Evolutionary conservation across 2,113 vertebrate species (phyloP).

Genomic region (Epinephelus fuscoguttatus): DNA sequence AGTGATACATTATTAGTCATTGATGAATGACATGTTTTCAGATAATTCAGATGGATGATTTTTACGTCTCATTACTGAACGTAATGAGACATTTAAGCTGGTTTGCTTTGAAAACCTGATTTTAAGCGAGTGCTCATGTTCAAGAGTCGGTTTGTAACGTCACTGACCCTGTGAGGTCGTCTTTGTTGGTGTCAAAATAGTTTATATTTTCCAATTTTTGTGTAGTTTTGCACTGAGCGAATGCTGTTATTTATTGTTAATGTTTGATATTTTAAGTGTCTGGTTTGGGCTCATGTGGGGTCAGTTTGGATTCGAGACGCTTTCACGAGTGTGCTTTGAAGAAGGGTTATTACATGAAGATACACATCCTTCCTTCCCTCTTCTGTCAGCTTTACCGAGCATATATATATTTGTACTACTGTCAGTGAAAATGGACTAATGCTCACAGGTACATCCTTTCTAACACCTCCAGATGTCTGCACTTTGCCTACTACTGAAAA

Average conservation of each 20-base stretch:
- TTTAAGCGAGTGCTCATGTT: conserved; percentile 1
- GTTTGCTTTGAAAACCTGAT: conserved; percentile 1
- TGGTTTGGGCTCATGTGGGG: not conserved
- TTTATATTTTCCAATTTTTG: conserved; percentile 13
- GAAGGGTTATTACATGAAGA: not conserved
- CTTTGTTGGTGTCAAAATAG: not conserved
- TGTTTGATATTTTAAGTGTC: conserved; percentile 20
- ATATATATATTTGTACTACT: conserved; percentile 33
- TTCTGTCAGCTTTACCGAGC: conserved; percentile 2
- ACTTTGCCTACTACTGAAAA: conserved; percentile 54
- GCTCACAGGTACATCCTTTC: conserved; percentile 3
- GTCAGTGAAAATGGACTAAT: not conserved
- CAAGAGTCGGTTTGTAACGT: not conserved
- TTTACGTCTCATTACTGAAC: conserved; percentile 9
- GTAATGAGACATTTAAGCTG: conserved; percentile 1
- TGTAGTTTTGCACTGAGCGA: conserved; percentile 71
- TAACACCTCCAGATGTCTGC: conserved; percentile 46
- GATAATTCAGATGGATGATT: conserved; percentile 4
- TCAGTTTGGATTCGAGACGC: not conserved
- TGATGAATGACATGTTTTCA: conserved; percentile 3
- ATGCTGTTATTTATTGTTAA: conserved; percentile 75
- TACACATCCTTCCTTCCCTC: not conserved
- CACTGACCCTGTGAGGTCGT: not conserved
- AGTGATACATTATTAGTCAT: not conserved
- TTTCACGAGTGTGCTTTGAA: not conserved